Base-by-base conservation (phyloP, 2,113 vertebrate species). In the Zingel zingel region DNA sequence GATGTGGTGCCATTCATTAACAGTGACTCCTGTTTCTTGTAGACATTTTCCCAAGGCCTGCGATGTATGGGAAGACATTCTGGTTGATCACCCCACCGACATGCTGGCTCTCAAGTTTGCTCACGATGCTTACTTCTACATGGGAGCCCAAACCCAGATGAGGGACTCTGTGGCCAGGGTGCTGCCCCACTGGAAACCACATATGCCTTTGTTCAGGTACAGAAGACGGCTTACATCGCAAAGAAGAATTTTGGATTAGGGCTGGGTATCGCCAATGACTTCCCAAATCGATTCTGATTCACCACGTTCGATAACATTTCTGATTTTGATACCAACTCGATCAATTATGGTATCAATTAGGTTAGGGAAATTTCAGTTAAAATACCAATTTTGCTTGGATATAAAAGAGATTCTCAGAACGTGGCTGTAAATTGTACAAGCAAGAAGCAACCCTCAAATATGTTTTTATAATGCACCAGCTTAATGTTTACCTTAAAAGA, bases 51-150 rank as follows among this genome's bases (percentile, higher is more conserved):
- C 91, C 0, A 95, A 94, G 89, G 97, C 98, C 61, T 96, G 95
- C 57, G 91, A 94, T 1, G 51, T 92, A 0, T 99, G 98, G 98
- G 97, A 99, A 6, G 89, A 96, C 86, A 97, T 99, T 78, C 94
- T 99, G 23, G 84, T 93, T 23, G 96, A 94, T 68, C 93, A 99
- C 78, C 98, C 98, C 0, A 98, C 97, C 0, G 98, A 99, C 79
- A 58, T 99, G 91, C 66, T 99, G 82, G 98, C 98, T 16, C 93
- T 99, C 47, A 99, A 95, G 84, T 97, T 99, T 69, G 90, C 96
- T 69, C 97, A 99, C 0, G 97, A 99, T 43, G 54, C 94, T 51
- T 98, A 96, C 51, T 99, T 99, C 91, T 98, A 97, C 92, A 83
- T 97, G 82, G 98, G 98, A 30, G 83, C 94, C 36, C 95, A 96